Conservation (phyloP, 1,140 invertebrate species). For the Gryllus bimaculatus region DNA sequence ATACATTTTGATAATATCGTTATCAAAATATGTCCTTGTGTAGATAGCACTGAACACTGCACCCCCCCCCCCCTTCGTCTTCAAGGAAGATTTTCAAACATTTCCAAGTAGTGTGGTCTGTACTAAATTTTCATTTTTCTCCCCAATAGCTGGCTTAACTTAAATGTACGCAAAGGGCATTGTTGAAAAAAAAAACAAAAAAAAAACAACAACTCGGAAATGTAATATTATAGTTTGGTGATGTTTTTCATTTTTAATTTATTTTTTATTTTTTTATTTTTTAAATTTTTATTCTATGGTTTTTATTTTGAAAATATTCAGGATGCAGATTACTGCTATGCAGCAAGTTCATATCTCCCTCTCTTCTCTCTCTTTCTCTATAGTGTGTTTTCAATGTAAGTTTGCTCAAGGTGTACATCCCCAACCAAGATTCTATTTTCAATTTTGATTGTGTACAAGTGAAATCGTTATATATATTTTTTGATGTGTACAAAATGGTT, state of each 20-base stretch:
- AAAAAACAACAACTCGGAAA: too few species aligned
- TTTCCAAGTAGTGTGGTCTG: not conserved
- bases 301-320: constrained; percentile 13
- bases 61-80: not conserved
- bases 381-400: constrained; percentile 21
- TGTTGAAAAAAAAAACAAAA: not conserved
- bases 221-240: not conserved
- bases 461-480: constrained; percentile 29
- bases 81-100: constrained; percentile 12
- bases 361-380: not conserved
- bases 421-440: constrained; percentile 30
- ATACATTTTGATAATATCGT: too few species aligned
- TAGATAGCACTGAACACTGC: constrained; percentile 16
- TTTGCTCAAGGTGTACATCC: constrained; percentile 28
- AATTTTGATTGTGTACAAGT: constrained; percentile 28
- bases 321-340: not conserved
- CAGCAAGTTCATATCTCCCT: not conserved
- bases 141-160: not conserved
- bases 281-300: constrained; percentile 7
- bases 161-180: not conserved
- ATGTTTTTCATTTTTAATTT: constrained; percentile 13
- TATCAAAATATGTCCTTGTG: constrained; percentile 18
- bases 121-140: constrained; percentile 14
- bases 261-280: constrained; percentile 6
- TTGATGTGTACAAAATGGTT: constrained; percentile 28